A percentile compares a stretch with the other conserved stretches of the same genome.
These are phyloP conservation scores for Tenthredo scrophulariae DNA, from an alignment of 2,888 invertebrate genomes.

Conservation along the genomic window DNA sequence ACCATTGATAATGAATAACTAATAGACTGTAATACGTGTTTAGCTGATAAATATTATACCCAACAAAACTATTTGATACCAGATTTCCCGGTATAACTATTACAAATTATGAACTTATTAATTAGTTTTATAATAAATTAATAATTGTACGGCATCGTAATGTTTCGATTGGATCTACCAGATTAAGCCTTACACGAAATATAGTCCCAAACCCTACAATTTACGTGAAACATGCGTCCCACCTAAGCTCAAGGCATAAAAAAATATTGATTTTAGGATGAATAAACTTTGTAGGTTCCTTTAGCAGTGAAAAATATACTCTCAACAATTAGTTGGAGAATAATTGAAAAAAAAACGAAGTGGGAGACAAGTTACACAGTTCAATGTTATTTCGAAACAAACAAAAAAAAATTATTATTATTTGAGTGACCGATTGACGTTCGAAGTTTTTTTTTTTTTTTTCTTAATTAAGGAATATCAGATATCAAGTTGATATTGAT, in stretches of 20 bases:
- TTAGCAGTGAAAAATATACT: background rate
- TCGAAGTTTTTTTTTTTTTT: no score
- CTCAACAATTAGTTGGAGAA: background rate
- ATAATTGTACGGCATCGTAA: background rate
- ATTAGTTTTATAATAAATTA: background rate
- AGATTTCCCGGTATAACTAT: background rate
- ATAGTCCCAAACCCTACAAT: conserved; percentile 39
- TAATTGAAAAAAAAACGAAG: background rate
- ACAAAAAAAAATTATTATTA: background rate
- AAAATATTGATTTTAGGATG: background rate
- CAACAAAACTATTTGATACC: background rate
- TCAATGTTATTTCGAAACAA: background rate
- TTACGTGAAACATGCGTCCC: conserved; percentile 2
- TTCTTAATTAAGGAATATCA: background rate
- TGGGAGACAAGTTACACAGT: conserved; percentile 6
- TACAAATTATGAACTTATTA: background rate
- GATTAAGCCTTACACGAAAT: background rate
- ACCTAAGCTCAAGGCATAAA: background rate
- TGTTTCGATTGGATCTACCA: background rate
- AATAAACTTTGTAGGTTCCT: background rate
- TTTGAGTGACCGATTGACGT: background rate
- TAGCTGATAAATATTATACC: background rate
- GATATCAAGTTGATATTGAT: background rate
- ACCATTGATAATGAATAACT: background rate
- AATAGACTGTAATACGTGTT: background rate